A percentile compares a stretch with the other conserved stretches of the same genome.
Conservation (phyloP, 2,888 invertebrate genomes). For the Rhamphomyia laevipes region DNA sequence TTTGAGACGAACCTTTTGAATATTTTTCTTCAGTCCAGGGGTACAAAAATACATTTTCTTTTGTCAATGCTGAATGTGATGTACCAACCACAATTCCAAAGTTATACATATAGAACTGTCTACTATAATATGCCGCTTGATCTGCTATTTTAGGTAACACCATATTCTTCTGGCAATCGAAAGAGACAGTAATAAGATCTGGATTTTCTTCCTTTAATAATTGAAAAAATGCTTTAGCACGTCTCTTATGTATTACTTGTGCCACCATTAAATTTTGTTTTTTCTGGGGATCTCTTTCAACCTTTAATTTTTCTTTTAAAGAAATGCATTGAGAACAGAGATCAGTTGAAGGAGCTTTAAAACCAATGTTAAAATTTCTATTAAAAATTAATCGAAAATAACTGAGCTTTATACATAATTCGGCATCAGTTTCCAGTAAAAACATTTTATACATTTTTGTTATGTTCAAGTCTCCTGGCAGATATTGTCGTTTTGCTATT, state of each 20-base stretch:
- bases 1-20: slow-evolving; percentile 23
- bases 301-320: slow-evolving; percentile 7
- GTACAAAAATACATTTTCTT: slow-evolving; percentile 20
- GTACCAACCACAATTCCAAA: slow-evolving; percentile 19
- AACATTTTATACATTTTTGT: too few relatives aligned
- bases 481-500: slow-evolving; percentile 9
- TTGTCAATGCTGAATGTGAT: slow-evolving; percentile 14
- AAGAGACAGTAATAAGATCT: too few relatives aligned
- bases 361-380: too few relatives aligned
- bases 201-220: too few relatives aligned
- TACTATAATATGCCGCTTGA: slow-evolving; percentile 22
- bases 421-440: too few relatives aligned
- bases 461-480: slow-evolving; percentile 13
- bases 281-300: slow-evolving; percentile 8
- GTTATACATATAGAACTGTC: slow-evolving; percentile 22
- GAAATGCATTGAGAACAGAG: slow-evolving; percentile 12
- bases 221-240: too few relatives aligned
- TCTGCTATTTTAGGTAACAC: too few relatives aligned
- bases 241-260: slow-evolving; percentile 17
- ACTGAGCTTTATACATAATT: too few relatives aligned
- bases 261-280: slow-evolving; percentile 15
- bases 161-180: too few relatives aligned
- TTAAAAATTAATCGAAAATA: too few relatives aligned
- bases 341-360: slow-evolving; percentile 11
- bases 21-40: slow-evolving; percentile 23